Conservation (phyloP, 2,797 vertebrate species). For the Hippocampus kuda region DNA sequence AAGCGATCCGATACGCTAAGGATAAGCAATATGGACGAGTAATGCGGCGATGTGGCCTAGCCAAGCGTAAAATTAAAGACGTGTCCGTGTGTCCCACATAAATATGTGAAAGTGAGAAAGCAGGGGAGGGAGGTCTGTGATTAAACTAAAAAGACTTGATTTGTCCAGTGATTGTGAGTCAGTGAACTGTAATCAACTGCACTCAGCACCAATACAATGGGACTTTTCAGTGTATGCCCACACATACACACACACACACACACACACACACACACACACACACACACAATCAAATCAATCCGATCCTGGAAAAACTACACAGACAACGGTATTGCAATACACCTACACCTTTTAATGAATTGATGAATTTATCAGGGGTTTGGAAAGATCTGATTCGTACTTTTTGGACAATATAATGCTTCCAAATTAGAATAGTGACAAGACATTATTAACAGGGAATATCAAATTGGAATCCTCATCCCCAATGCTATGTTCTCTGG, state of each 20-base stretch:
- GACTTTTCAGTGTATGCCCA: constrained; percentile 21
- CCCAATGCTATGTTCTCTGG: not conserved
- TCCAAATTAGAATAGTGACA: not conserved
- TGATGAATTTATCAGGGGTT: not conserved
- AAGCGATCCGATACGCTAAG: constrained; percentile 44
- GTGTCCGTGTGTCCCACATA: constrained; percentile 58
- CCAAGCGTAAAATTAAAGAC: constrained; percentile 71
- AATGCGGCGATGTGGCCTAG: constrained; percentile 48
- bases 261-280: constrained; percentile 5
- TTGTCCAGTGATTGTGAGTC: constrained; percentile 35
- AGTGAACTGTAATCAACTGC: constrained; percentile 34
- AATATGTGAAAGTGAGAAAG: constrained; percentile 41
- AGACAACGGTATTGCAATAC: not conserved
- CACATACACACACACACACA: constrained; percentile 7
- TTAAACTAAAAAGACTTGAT: constrained; percentile 42
- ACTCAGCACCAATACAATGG: constrained; percentile 26
- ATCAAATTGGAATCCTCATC: not conserved
- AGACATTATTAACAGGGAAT: too few species aligned
- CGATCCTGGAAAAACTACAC: not conserved
- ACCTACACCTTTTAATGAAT: not conserved
- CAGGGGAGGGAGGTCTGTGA: constrained; percentile 22
- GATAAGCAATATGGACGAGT: constrained; percentile 50
- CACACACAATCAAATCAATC: constrained; percentile 6
- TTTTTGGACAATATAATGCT: not conserved
- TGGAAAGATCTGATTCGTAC: not conserved